Base-by-base conservation (phyloP, 2,797 vertebrate genomes). In the Pipistrellus nathusii region DNA sequence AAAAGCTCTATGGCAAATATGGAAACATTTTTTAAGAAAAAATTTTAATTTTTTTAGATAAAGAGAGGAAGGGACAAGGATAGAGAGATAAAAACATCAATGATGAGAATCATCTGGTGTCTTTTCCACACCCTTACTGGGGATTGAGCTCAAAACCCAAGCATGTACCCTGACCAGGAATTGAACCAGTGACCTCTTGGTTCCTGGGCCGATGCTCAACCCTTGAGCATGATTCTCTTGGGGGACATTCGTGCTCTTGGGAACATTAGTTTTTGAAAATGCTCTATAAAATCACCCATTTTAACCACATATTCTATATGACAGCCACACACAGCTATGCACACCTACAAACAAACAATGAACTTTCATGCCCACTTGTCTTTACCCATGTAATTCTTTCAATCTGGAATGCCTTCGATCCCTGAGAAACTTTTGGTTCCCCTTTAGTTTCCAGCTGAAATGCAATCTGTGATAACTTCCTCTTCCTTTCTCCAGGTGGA, bases 361-460 rank as follows among this genome's bases (percentile, higher is more conserved):
- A 81, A 85, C 32, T 17, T 84, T 38, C 41, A 75, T 25, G 44
- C 38, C 46, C 2, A 2, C 30, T 6, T 82, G 18, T 55, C 66
- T 69, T 68, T 30, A 21, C 2, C 32, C 23, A 21, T 14, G 9
- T 6, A 94, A n/a, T 38, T 87, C 69, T 62, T n/a, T 32, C 20
- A 8, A 6, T 11, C 25, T 83, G 64, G 38, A 82, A 23, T 30
- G 38, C n/a, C 57, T 69, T 69, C 41, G 38, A 25, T 2, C 18
- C 75, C 35, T 68, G 21, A 93, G 27, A 86, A 95, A 91, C 9
- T 69, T 53, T 72, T 72, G 66, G 17, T 76, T 80, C 72, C 38
- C 27, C 35, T 59, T 66, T 17, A 88, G 75, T 11, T 35, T 11
- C 17, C 44, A 46, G 81, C 0, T 89, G n/a, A 91, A 91, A 91